Base-by-base conservation (phyloP, 2,888 invertebrate genomes). In the Frankliniella fusca region DNA sequence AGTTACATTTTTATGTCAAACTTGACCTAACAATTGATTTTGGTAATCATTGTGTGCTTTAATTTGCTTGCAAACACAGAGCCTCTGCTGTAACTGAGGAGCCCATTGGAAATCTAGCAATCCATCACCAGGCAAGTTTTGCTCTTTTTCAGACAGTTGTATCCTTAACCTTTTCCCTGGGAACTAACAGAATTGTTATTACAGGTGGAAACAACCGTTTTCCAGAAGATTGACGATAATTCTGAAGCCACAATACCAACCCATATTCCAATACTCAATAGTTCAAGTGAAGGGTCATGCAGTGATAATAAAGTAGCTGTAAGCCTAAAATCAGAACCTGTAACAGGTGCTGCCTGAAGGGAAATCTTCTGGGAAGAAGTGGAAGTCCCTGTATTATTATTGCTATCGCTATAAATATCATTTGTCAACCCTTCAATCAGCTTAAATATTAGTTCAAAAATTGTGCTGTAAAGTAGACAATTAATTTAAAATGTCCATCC, bases 201-300 rank as follows among this genome's bases (percentile, higher is more conserved):
- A 12, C 70, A 76, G 70, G 12, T 76, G 70, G 70, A 76, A 10
- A 27, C 70, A 10, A 76, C 7, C 9, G 70, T 27, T 76, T 27
- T 23, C 12, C 70, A 76, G 70, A 76, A 76, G 27, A 76, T 76
- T 11, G 70, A 27, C 8, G 27, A 23, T 23, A 9, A 76, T 27
- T 23, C 27, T 27, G 70, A 76, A 8, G 23, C 70, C 8, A 9
- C 70, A 23, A 76, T 27, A 76, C 12, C 70, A 23, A 76, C 23
- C 10, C 8, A 23, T 76, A 27, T 76, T 12, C 70, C n/a, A 12
- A 23, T 23, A 27, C n/a, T 76, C 9, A 76, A 76, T 23, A 27
- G 70, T 76, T 76, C 70, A 1, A 76, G 27, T 76, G 70, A 76
- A 27, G 70, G 70, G 27, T 27, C 70, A 76, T 76, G 70, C 27